phyloP scores from a whole-genome alignment of 2,797 vertebrate genomes.

The Atherinosoma microstoma region DNA sequence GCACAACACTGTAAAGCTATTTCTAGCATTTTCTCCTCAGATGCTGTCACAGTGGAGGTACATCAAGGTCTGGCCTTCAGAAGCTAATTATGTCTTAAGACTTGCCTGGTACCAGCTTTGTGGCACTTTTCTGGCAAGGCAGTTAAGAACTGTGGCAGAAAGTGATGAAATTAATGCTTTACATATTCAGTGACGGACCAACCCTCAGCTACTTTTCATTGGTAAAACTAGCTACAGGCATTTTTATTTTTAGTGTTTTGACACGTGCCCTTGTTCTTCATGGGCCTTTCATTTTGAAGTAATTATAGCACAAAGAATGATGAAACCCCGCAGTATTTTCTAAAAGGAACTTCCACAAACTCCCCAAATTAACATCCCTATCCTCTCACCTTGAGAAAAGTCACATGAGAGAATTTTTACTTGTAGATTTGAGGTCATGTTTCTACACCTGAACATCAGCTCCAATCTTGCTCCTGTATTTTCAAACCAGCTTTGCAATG shows the following conservation, averaged over 20 bases:
- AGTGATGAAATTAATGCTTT: conserved; percentile 32
- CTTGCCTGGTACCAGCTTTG: conserved; percentile 9
- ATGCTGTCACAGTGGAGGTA: conserved; percentile 26
- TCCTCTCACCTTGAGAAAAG: neutral
- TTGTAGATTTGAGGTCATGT: conserved; percentile 18
- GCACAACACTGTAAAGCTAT: conserved; percentile 3
- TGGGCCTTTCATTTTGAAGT: conserved; percentile 17
- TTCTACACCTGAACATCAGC: neutral
- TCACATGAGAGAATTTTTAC: conserved; percentile 8
- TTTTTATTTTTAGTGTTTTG: neutral
- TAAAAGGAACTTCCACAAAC: neutral
- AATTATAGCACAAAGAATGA: neutral
- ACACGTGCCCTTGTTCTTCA: conserved; percentile 12
- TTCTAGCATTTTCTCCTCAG: conserved; percentile 20
- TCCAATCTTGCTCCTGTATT: neutral
- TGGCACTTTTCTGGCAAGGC: conserved; percentile 10
- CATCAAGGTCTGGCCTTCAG: conserved; percentile 39
- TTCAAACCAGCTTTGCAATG: neutral
- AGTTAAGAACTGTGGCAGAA: conserved; percentile 18
- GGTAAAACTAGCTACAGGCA: neutral
- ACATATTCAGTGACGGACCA: conserved; percentile 12
- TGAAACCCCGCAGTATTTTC: neutral
- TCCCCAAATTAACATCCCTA: neutral
- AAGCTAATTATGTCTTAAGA: conserved; percentile 43
- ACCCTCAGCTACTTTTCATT: neutral